Evolutionary conservation across 2,888 invertebrate species (phyloP), one percentile per base, ranked within the genome.

Genomic region (Incurvaria masculella): DNA sequence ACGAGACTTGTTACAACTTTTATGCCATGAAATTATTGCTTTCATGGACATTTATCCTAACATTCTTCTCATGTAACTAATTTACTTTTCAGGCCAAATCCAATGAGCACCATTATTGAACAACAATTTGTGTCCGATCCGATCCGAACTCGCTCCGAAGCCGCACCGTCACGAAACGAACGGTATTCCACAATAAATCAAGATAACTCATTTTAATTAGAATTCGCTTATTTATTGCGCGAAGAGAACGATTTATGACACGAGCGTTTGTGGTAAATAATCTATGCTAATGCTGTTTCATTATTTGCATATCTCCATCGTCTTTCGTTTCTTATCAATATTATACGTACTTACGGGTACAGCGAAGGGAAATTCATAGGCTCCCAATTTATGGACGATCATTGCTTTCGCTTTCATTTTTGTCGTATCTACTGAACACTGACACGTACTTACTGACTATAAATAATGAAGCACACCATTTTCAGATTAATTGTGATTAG

Each of bases 181-280:
- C 26, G 18, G 41, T 20, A 19, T 41, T 41, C 18, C 4, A 41
- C 27, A 42, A 42, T 19, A 43, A 26, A 47, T 42, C 42, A 43
- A 43, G 42, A 41, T 41, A 43, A 43, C 33, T 47, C 42, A 47
- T 47, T 48, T 44, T 43, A 48, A 48, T 48, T 48, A 48, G 21
- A 44, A 38, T 33, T 33, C 43, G 23, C 42, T 48, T 23, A 48
- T 44, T 44, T 44, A 48, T 43, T 27, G 43, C 39, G 21, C 40
- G 48, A 18, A 39, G 20, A 39, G 48, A 18, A 48, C 33, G 40
- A 48, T 48, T 48, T 48, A 48, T 21, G 44, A 47, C 20, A 44
- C 38, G 38, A 48, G 38, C 14, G 33, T 33, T 33, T 33, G 33
- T 33, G 33, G 33, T 33, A 33, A 33, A 33, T 33, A 33, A 33